Evolutionary conservation across 2,888 invertebrate genomes (phyloP).

Genomic region (Andrena fulva): DNA sequence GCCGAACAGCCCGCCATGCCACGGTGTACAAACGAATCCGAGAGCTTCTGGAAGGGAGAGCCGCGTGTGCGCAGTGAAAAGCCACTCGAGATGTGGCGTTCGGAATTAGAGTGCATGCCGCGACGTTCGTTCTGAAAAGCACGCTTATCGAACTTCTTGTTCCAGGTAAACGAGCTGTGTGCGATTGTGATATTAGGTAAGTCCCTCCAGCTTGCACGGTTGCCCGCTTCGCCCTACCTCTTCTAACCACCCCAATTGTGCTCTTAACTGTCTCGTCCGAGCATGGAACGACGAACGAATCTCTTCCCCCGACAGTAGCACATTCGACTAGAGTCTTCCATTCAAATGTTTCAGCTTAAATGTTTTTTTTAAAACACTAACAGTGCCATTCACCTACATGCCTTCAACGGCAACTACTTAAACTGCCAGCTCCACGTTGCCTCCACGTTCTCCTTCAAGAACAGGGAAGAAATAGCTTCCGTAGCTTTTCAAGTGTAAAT

Average conservation of each 20-base stretch:
- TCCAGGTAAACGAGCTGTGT: conserved; percentile 46
- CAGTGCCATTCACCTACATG: no score
- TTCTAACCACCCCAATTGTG: neutral
- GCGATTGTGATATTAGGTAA: conserved; percentile 62
- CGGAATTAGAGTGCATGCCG: conserved; percentile 70
- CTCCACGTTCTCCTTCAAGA: no score
- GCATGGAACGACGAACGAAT: neutral
- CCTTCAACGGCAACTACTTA: no score
- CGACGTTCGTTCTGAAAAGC: conserved; percentile 62
- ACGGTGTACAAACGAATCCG: conserved; percentile 33
- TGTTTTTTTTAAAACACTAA: no score
- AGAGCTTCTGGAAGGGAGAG: conserved; percentile 58
- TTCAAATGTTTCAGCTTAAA: no score
- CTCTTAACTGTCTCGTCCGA: neutral
- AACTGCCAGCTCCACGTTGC: no score
- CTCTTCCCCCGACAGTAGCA: no score
- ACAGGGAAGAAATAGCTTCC: neutral
- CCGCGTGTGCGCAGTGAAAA: conserved; percentile 67
- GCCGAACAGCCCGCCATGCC: conserved; percentile 38
- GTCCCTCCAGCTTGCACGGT: conserved; percentile 30
- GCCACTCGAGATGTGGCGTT: conserved; percentile 47
- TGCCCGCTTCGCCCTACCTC: neutral
- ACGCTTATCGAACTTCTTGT: conserved; percentile 63
- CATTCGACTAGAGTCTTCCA: no score
- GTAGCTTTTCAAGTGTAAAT: neutral